Evolutionary conservation across 2,888 invertebrate species (phyloP).

Genomic region (Chesias legatella): DNA sequence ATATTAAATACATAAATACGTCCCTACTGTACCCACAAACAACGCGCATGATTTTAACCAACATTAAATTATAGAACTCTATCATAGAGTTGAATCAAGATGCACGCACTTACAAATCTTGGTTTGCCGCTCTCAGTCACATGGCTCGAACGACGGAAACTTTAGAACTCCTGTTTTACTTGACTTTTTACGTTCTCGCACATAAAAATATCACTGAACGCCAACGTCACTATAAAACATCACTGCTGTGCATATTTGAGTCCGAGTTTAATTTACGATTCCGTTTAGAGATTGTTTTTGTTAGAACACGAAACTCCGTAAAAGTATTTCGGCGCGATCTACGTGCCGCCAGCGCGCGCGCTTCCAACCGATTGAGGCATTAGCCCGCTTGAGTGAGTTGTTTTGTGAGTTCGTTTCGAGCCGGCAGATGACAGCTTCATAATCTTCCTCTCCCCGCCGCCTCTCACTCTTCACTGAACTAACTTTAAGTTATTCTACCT

Average conservation of each 20-base stretch:
- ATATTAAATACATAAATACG: too few relatives aligned
- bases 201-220: constrained; percentile 52
- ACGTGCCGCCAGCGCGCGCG: constrained; percentile 50
- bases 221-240: constrained; percentile 48
- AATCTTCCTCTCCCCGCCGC: constrained; percentile 48
- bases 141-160: constrained; percentile 69
- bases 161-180: constrained; percentile 63
- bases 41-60: not conserved
- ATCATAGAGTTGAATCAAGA: constrained; percentile 3
- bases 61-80: not conserved
- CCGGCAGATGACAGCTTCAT: constrained; percentile 68
- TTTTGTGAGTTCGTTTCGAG: constrained; percentile 33
- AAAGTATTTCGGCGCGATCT: not conserved
- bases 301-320: constrained; percentile 28
- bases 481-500: constrained; percentile 3
- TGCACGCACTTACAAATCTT: constrained; percentile 66
- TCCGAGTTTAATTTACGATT: constrained; percentile 32
- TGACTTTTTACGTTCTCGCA: constrained; percentile 54
- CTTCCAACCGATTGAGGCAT: constrained; percentile 41
- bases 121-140: constrained; percentile 63
- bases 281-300: constrained; percentile 32
- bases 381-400: constrained; percentile 24
- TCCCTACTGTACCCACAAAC: too few relatives aligned
- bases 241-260: constrained; percentile 41
- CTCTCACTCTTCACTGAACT: constrained; percentile 27